These are phyloP conservation scores for Papilio aristodemus DNA, from an alignment of 1,140 invertebrate species.

Conservation along the genomic window DNA sequence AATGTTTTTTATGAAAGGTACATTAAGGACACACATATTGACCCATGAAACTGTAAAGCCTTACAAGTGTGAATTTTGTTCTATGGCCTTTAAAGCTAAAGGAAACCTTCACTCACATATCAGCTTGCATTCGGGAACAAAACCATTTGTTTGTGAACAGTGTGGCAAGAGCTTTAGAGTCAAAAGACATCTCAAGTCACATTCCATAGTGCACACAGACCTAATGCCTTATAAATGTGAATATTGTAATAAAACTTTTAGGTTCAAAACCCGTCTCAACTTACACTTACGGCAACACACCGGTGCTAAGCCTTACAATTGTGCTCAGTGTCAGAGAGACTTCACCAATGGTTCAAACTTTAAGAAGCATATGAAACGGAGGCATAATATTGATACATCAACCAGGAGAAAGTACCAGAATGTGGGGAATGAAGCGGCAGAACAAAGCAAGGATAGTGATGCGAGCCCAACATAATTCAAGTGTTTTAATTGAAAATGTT, in stretches of 20 bases:
- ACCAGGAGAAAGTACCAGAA: constrained; percentile 57
- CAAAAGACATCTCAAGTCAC: constrained; percentile 73
- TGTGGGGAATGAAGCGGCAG: constrained; percentile 24
- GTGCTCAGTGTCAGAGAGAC: constrained; percentile 83
- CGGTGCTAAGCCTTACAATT: constrained; percentile 83
- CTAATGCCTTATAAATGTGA: constrained; percentile 90
- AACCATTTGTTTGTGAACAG: constrained; percentile 88
- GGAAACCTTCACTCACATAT: constrained; percentile 80
- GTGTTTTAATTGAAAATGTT: background rate
- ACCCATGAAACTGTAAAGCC: constrained; percentile 68
- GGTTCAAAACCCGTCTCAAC: constrained; percentile 86
- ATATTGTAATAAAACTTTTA: constrained; percentile 87
- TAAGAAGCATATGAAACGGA: constrained; percentile 88
- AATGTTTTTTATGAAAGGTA: constrained; percentile 76
- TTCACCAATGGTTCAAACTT: constrained; percentile 90
- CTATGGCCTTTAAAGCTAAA: constrained; percentile 61
- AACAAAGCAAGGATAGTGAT: background rate
- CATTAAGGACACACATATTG: constrained; percentile 63
- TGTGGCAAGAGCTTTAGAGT: constrained; percentile 87
- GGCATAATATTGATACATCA: constrained; percentile 82
- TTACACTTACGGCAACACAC: constrained; percentile 85
- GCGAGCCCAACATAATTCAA: background rate
- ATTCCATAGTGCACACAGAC: constrained; percentile 88
- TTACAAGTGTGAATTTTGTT: constrained; percentile 68
- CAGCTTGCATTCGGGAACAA: constrained; percentile 85